Base-by-base conservation (phyloP, 2,888 invertebrate species). In the Linyphia triangularis region DNA sequence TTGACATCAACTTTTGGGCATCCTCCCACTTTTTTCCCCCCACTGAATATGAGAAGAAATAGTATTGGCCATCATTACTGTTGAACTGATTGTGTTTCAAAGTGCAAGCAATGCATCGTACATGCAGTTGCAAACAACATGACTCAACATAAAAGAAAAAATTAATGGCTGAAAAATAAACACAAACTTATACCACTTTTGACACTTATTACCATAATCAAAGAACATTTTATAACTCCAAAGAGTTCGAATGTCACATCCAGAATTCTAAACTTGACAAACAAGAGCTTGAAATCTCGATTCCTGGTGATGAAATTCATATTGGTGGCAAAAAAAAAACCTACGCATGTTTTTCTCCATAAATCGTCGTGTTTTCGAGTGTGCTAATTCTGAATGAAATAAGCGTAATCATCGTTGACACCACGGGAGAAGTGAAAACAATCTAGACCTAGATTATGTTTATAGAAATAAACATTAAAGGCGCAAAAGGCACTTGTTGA, bases 321-420 rank as follows among this genome's bases (percentile, higher is more conserved):
- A 63, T 9, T 33, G 67, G n/a, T 67, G 67, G 33, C 16, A 67
- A 67, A 67, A 33, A 33, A 33, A 19, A 33, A n/a, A n/a, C n/a
- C n/a, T n/a, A n/a, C n/a, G n/a, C 67, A 33, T 33, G 67, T 67
- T 67, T 63, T 67, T 67, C 33, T 33, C n/a, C 6, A 19, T 33
- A 33, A 33, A n/a, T 67, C 33, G 67, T 67, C 28, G 28, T 30
- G 65, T 65, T 28, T 65, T 65, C 30, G 65, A 16, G 3, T n/a
- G 30, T 9, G 33, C 33, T 67, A 67, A 67, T 67, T 67, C 30
- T 51, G 33, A 67, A 26, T 63, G 26, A 22, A 63, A 22, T 22
- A 10, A 19, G 19, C 33, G 19, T 30, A 30, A 67, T 67, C 67
- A 33, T 19, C n/a, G 9, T 9, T 67, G 67, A 67, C 33, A 63